phyloP scores from a whole-genome alignment of 2,113 vertebrate genomes.

The Pheucticus melanocephalus region DNA sequence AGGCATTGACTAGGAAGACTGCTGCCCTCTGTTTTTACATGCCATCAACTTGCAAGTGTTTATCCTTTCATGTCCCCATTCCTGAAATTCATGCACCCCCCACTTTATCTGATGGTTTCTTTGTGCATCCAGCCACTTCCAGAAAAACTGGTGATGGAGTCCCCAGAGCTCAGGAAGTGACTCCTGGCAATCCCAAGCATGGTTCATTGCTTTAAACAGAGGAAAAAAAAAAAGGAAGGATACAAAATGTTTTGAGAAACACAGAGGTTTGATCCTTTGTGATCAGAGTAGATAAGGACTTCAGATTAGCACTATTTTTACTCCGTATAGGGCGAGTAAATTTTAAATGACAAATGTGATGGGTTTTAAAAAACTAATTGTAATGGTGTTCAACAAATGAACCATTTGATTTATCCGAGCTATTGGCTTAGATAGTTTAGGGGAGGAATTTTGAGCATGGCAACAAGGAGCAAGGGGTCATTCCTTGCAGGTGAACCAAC shows the following conservation, averaged over 20 bases:
- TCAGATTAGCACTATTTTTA: background rate
- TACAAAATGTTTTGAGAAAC: background rate
- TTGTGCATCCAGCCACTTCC: background rate
- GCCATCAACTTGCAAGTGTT: background rate
- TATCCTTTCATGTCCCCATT: background rate
- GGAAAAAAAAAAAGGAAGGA: background rate
- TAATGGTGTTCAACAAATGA: background rate
- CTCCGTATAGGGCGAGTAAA: background rate
- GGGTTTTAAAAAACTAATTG: background rate
- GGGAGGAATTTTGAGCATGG: background rate
- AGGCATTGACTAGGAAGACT: background rate
- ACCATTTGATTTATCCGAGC: background rate
- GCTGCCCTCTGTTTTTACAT: background rate
- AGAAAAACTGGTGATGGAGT: background rate
- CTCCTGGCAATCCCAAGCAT: background rate
- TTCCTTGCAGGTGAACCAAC: background rate
- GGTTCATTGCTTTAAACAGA: background rate
- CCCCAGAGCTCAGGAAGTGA: fast-evolving
- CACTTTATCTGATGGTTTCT: background rate
- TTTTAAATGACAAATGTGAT: background rate
- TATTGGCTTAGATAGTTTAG: background rate
- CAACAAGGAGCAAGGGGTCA: background rate
- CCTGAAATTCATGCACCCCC: background rate
- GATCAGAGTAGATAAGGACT: background rate
- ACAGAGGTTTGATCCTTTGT: background rate